Percentiles rank a stretch among this genome's conserved stretches.
phyloP scores from a whole-genome alignment of 2,113 vertebrate species.

The Blennius ocellaris region DNA sequence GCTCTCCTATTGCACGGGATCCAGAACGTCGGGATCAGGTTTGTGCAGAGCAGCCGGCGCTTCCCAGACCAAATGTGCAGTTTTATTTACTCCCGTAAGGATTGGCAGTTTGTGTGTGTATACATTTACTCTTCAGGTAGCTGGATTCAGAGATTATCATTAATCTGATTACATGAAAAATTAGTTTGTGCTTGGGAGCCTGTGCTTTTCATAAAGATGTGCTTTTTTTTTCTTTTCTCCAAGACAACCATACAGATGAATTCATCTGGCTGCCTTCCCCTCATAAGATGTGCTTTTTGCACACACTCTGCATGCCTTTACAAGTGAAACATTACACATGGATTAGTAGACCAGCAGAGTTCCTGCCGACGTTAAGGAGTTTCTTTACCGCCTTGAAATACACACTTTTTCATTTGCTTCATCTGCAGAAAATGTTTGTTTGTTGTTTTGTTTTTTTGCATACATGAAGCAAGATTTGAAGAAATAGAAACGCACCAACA shows the following conservation, averaged over 20 bases:
- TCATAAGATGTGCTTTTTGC: constrained; percentile 4
- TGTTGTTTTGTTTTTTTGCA: no score
- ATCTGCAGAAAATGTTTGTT: no score
- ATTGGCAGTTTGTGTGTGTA: constrained; percentile 28
- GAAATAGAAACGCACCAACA: no score
- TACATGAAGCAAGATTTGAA: no score
- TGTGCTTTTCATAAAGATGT: constrained; percentile 65
- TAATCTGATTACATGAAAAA: background rate
- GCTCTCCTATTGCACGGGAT: constrained; percentile 18
- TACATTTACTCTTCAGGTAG: constrained; percentile 6
- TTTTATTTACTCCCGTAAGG: background rate
- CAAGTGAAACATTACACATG: no score
- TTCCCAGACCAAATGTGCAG: background rate
- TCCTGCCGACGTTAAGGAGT: no score
- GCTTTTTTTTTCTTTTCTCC: no score
- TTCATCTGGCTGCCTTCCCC: constrained; percentile 13
- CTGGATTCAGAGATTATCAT: constrained; percentile 17
- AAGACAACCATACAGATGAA: constrained; percentile 2
- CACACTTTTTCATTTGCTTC: no score
- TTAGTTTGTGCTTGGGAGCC: constrained; percentile 44
- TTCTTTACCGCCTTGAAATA: no score
- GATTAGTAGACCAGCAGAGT: no score
- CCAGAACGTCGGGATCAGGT: background rate
- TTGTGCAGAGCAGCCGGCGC: constrained; percentile 18
- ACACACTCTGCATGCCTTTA: no score